Evolutionary conservation across 2,797 vertebrate genomes (phyloP).

Genomic region (Sebastes hopkinsi): DNA sequence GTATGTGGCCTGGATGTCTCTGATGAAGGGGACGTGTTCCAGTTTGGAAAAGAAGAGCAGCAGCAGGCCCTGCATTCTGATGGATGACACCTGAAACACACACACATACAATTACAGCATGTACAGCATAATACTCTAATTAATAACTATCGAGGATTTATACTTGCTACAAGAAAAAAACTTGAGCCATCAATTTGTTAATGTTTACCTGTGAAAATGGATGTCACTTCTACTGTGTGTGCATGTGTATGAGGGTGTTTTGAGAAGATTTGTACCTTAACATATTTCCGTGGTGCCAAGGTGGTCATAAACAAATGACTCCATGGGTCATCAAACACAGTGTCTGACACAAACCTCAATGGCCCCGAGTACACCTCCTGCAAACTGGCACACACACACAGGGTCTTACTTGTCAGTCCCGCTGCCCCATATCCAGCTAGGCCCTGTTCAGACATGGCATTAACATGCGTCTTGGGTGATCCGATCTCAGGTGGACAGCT

Average conservation of each 20-base stretch:
- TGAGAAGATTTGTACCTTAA: constrained; percentile 85
- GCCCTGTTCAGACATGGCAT: no score
- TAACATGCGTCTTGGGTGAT: no score
- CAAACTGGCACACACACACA: constrained; percentile 79
- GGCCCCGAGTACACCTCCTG: constrained; percentile 93
- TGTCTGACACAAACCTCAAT: constrained; percentile 87
- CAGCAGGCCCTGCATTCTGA: constrained; percentile 95
- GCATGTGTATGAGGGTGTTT: neutral
- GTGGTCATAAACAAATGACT: constrained; percentile 87
- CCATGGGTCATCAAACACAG: constrained; percentile 93
- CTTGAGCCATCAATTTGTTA: neutral
- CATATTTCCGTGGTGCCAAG: constrained; percentile 85
- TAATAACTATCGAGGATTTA: neutral
- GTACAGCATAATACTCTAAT: neutral
- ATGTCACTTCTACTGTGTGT: neutral
- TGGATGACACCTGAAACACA: constrained; percentile 84
- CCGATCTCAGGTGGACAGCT: no score
- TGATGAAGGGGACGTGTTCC: constrained; percentile 90
- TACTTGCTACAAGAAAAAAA: neutral
- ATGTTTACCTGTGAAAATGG: neutral
- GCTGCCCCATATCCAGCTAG: neutral
- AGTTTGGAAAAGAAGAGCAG: constrained; percentile 90
- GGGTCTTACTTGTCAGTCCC: neutral
- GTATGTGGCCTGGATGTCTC: constrained; percentile 86
- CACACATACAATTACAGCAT: neutral